phyloP scores from a whole-genome alignment of 2,797 vertebrate genomes.

The Manis javanica region DNA sequence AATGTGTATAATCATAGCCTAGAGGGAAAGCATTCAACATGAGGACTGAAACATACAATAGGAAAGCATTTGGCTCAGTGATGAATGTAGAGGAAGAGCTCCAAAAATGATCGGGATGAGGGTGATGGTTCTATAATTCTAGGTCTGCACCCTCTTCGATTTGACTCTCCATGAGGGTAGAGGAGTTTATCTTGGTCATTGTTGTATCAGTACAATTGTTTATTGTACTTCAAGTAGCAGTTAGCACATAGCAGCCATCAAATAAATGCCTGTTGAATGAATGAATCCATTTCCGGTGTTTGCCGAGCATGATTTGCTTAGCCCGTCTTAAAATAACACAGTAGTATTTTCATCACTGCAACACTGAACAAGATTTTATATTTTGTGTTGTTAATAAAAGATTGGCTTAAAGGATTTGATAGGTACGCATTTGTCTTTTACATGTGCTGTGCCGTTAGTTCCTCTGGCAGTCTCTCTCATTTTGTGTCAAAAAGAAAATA shows the following conservation, averaged over 20 bases:
- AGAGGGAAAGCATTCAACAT: neutral
- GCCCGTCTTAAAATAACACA: conserved; percentile 54
- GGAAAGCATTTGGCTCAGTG: neutral
- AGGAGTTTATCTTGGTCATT: neutral
- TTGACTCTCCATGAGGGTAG: neutral
- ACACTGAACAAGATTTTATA: conserved; percentile 58
- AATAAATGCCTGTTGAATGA: conserved; percentile 20
- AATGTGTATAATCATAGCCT: neutral
- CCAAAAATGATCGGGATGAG: neutral
- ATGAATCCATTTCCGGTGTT: conserved; percentile 4
- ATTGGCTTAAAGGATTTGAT: conserved; percentile 54
- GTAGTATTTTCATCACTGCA: conserved; percentile 56
- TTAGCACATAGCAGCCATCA: neutral
- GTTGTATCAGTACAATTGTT: neutral
- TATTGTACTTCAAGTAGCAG: neutral
- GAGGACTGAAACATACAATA: neutral
- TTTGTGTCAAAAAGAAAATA: conserved; percentile 77
- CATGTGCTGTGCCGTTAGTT: conserved; percentile 56
- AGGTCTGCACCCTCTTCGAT: neutral
- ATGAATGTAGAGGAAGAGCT: neutral
- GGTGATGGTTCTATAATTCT: neutral
- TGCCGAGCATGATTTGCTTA: conserved; percentile 27
- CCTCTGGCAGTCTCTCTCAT: conserved; percentile 62
- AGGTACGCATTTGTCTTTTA: conserved; percentile 68
- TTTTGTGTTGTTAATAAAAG: conserved; percentile 69